Conservation (phyloP, 2,113 vertebrate species). For the Seriola aureovittata region DNA sequence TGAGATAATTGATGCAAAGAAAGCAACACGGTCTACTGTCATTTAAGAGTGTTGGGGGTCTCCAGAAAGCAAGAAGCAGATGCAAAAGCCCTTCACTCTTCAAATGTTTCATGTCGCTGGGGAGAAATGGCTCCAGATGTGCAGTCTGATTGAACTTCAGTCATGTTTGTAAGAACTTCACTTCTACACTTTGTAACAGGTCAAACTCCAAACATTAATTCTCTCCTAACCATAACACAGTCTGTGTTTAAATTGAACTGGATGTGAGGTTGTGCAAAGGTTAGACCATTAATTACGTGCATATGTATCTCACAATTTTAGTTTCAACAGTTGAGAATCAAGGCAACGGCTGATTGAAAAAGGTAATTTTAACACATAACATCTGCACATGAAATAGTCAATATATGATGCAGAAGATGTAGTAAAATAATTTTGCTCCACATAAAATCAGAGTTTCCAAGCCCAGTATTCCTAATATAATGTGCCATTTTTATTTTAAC, state of each 20-base stretch:
- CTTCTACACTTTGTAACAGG: conserved; percentile 41
- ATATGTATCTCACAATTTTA: background rate
- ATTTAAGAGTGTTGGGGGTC: conserved; percentile 58
- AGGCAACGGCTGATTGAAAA: background rate
- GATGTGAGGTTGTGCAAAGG: conserved; percentile 1
- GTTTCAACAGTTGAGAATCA: background rate
- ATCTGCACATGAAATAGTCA: conserved; percentile 12
- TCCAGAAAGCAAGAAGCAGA: conserved; percentile 47
- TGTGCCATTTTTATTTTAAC: background rate
- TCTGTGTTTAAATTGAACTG: conserved; percentile 33
- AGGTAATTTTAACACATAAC: background rate
- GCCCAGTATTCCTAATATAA: conserved; percentile 16
- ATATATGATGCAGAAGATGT: background rate
- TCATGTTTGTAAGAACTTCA: conserved; percentile 56
- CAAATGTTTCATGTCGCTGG: conserved; percentile 62
- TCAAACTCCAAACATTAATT: conserved; percentile 60
- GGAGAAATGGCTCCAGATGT: conserved; percentile 57
- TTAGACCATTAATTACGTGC: conserved; percentile 7
- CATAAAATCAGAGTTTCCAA: background rate
- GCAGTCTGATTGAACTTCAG: conserved; percentile 55
- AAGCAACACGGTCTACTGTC: conserved; percentile 71
- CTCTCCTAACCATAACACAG: conserved; percentile 18
- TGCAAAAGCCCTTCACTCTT: conserved; percentile 47
- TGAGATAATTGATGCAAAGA: conserved; percentile 80
- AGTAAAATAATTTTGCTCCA: background rate